A percentile compares a stretch with the other conserved stretches of the same genome.
phyloP scores from a whole-genome alignment of 2,888 invertebrate species.

The Nomada ruficornis region DNA sequence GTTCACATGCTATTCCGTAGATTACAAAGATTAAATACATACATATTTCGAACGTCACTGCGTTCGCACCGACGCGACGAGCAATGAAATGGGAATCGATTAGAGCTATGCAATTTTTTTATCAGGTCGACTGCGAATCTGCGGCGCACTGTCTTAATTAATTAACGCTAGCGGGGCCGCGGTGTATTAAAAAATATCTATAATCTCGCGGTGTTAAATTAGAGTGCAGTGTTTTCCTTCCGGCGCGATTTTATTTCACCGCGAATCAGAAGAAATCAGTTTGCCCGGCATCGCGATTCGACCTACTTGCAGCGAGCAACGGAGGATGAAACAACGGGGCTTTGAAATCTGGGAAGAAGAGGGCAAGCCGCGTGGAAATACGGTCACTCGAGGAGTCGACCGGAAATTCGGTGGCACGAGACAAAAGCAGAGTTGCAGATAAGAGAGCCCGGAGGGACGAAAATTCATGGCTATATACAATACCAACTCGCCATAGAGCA shows the following conservation, averaged over 20 bases:
- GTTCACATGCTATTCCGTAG: slow-evolving; percentile 36
- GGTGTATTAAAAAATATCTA: too few relatives aligned
- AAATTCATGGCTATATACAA: slow-evolving; percentile 1
- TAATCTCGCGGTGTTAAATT: too few relatives aligned
- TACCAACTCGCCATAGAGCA: slow-evolving; percentile 13
- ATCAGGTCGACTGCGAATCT: too few relatives aligned
- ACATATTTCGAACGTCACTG: slow-evolving; percentile 21
- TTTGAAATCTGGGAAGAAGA: slow-evolving; percentile 33
- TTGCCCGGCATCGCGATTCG: background rate
- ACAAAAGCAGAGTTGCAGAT: slow-evolving; percentile 5
- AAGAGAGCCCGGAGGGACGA: slow-evolving; percentile 19
- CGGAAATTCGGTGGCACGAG: slow-evolving; percentile 40
- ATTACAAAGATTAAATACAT: slow-evolving; percentile 46
- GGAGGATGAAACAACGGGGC: slow-evolving; percentile 28
- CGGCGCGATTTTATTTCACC: too few relatives aligned
- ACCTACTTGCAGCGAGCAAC: slow-evolving; percentile 4
- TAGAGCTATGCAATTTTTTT: background rate
- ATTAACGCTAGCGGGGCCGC: too few relatives aligned
- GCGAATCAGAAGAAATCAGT: background rate
- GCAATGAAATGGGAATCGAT: too few relatives aligned
- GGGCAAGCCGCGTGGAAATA: slow-evolving; percentile 39
- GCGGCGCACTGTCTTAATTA: too few relatives aligned
- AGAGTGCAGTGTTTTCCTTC: too few relatives aligned
- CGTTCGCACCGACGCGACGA: background rate
- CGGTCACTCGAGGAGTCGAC: slow-evolving; percentile 44